phyloP scores from a whole-genome alignment of 2,113 vertebrate genomes.

The Anarhynchus alexandrinus region DNA sequence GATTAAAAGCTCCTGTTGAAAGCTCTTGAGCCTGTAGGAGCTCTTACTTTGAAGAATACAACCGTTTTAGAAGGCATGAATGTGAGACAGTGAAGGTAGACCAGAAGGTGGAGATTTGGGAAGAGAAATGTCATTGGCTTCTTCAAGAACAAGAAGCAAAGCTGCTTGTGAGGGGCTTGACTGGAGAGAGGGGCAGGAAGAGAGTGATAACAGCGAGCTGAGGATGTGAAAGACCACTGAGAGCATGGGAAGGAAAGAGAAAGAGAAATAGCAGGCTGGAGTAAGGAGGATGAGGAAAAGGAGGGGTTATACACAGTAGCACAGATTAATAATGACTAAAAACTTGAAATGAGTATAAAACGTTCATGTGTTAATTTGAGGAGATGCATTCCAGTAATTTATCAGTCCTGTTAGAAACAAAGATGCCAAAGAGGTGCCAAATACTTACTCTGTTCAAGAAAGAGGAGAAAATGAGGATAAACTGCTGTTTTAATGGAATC shows the following conservation, averaged over 20 bases:
- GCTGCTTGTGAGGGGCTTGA: neutral
- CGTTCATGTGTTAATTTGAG: neutral
- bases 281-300: neutral
- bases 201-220: neutral
- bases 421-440: neutral
- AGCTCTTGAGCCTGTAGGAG: neutral
- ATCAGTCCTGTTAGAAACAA: neutral
- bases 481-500: neutral
- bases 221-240: neutral
- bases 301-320: neutral
- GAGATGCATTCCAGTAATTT: neutral
- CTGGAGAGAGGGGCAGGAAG: neutral
- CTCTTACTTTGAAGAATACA: neutral
- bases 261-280: neutral
- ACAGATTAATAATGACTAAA: neutral
- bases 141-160: neutral
- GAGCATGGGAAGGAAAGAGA: accelerated
- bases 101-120: neutral
- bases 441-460: neutral
- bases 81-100: neutral
- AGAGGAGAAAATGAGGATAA: neutral
- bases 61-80: neutral
- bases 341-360: neutral
- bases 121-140: neutral
- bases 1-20: neutral